Conservation (phyloP, 2,113 vertebrate species). For the Probosciger aterrimus region DNA sequence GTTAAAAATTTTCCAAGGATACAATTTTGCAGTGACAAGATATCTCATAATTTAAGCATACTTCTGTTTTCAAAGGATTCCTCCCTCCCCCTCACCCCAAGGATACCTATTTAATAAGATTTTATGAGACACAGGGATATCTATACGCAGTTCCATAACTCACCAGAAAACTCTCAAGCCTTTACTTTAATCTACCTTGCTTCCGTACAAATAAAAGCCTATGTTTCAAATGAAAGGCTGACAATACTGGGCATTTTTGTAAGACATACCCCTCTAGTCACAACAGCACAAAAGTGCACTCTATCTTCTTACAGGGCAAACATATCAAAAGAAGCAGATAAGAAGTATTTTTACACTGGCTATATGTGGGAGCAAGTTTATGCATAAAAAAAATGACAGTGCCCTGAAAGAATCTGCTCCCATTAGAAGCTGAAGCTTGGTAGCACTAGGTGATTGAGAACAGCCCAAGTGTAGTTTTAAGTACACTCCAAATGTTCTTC, state of each 20-base stretch:
- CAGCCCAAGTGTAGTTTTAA: background rate
- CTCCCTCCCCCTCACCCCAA: background rate
- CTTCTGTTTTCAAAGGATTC: background rate
- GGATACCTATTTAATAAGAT: background rate
- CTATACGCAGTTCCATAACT: background rate
- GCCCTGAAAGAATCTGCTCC: background rate
- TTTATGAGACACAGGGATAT: background rate
- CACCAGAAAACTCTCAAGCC: background rate
- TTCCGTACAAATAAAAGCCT: background rate
- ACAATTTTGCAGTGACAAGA: background rate
- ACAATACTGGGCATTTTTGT: background rate
- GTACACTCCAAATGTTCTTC: background rate
- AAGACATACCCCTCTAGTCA: background rate
- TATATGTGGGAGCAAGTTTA: background rate
- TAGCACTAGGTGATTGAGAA: background rate
- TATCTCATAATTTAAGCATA: background rate
- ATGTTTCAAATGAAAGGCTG: background rate
- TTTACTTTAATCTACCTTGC: background rate
- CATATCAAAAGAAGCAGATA: background rate
- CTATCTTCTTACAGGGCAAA: background rate
- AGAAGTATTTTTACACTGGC: background rate
- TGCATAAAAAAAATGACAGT: background rate
- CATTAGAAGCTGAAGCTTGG: background rate
- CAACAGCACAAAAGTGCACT: background rate
- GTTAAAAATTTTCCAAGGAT: background rate